Evolutionary conservation across 2,888 invertebrate genomes (phyloP).

Genomic region (Euzophera pinguis): DNA sequence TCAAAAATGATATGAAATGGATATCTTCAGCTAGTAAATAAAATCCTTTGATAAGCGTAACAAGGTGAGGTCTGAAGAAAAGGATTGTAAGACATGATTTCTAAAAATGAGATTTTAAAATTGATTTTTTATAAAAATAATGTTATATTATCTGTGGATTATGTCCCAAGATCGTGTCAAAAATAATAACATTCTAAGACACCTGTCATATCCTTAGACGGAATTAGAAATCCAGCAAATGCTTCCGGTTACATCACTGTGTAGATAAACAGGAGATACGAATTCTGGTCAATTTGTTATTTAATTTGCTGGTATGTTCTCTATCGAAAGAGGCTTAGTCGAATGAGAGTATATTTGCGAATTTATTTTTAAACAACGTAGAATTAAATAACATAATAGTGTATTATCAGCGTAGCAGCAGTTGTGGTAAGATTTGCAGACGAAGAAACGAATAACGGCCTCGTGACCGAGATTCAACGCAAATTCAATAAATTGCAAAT

Average conservation of each 20-base stretch:
- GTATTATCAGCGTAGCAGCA: neutral
- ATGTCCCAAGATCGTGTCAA: no score
- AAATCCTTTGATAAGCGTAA: no score
- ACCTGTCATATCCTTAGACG: no score
- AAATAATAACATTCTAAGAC: no score
- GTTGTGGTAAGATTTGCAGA: neutral
- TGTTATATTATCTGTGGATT: no score
- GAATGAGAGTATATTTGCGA: neutral
- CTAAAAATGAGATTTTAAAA: no score
- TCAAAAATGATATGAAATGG: no score
- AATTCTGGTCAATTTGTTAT: neutral
- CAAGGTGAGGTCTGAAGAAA: no score
- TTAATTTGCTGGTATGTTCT: neutral
- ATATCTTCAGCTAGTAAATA: no score
- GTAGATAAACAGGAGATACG: neutral
- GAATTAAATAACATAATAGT: no score
- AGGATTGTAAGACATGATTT: no score
- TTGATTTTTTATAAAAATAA: no score
- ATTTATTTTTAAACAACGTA: neutral
- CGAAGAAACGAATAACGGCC: conserved; percentile 17
- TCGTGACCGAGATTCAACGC: conserved; percentile 39
- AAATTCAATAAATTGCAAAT: conserved; percentile 31
- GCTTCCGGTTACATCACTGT: neutral
- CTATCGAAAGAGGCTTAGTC: neutral
- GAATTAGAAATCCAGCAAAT: neutral